Evolutionary conservation across 2,113 vertebrate species (phyloP), one percentile per base, ranked within the genome.

Genomic region (Leptocoma aspasia): DNA sequence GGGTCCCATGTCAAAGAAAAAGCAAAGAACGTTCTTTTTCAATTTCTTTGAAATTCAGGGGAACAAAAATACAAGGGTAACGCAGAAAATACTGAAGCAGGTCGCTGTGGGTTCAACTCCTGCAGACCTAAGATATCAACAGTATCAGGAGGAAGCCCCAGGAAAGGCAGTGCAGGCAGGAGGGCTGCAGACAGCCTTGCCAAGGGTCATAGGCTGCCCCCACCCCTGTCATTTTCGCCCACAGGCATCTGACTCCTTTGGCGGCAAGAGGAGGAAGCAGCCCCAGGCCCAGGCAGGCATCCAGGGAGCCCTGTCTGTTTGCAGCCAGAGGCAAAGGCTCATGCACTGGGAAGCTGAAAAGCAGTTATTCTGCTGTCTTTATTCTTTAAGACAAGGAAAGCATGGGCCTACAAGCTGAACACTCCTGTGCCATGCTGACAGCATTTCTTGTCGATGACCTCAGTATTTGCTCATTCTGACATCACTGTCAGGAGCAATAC

Each of bases 381-480:
- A 65, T 14, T 60, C 61, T 54, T 63, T 52, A 72, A 81, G 41
- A 45, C 14, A 42, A 22, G 24, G 22, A 70, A 89, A 70, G 8
- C 21, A 30, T 57, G 11, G 0, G 10, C 60, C 11, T 80, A 47
- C 73, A 79, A 68, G 35, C 7, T 18, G 9, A 81, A 79, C 35
- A 47, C 23, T 65, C 69, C 42, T 80, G 63, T 66, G 42, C 63
- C 21, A 27, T 9, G 33, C 37, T 68, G 49, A 49, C 72, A 90
- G 57, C 33, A 14, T 68, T 96, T 83, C 72, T 86, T 65, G 53
- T 31, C 10, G 30, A 61, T 89, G 73, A 82, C 28, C 47, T 95
- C 80, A 94, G 35, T 53, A 59, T 79, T 96, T 94, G 49, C 27
- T 90, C 45, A 86, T 91, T 77, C 78, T 95, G 81, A 92, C 95